A percentile compares a stretch with the other conserved stretches of the same genome.
Evolutionary conservation across 2,113 vertebrate genomes (phyloP).

Genomic region (Sisor rabdophorus): DNA sequence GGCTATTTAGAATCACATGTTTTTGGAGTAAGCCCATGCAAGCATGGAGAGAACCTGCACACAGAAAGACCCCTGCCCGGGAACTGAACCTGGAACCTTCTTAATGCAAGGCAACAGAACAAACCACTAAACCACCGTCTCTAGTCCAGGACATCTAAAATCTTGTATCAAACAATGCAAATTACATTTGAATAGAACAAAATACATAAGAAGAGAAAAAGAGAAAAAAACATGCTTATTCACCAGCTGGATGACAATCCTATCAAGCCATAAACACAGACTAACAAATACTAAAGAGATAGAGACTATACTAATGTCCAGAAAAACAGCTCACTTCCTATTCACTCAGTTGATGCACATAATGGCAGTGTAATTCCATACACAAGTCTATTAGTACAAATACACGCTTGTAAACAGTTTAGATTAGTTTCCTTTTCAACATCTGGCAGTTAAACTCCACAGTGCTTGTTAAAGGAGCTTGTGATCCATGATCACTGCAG

Average conservation of each 20-base stretch:
- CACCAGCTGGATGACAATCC: neutral
- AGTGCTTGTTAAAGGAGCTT: neutral
- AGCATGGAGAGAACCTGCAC: too few relatives aligned
- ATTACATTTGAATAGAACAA: slow-evolving; percentile 10
- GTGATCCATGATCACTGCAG: neutral
- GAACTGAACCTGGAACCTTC: too few relatives aligned
- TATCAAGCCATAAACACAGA: neutral
- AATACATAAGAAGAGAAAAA: neutral
- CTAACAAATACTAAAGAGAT: neutral
- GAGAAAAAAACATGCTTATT: neutral
- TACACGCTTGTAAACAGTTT: slow-evolving; percentile 23
- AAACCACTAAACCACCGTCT: too few relatives aligned
- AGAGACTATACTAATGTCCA: neutral
- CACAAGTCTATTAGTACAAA: slow-evolving; percentile 11
- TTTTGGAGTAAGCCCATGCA: too few relatives aligned
- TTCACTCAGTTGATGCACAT: neutral
- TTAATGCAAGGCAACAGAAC: neutral
- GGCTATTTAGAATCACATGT: too few relatives aligned
- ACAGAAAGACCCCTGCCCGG: too few relatives aligned
- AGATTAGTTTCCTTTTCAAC: slow-evolving; percentile 32
- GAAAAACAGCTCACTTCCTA: slow-evolving; percentile 7
- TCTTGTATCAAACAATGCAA: slow-evolving; percentile 11
- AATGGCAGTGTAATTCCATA: slow-evolving; percentile 15
- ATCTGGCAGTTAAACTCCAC: slow-evolving; percentile 37
- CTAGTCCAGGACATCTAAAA: neutral